Conservation (phyloP, 2,888 invertebrate species). For the Chrysopilus asiliformis region DNA sequence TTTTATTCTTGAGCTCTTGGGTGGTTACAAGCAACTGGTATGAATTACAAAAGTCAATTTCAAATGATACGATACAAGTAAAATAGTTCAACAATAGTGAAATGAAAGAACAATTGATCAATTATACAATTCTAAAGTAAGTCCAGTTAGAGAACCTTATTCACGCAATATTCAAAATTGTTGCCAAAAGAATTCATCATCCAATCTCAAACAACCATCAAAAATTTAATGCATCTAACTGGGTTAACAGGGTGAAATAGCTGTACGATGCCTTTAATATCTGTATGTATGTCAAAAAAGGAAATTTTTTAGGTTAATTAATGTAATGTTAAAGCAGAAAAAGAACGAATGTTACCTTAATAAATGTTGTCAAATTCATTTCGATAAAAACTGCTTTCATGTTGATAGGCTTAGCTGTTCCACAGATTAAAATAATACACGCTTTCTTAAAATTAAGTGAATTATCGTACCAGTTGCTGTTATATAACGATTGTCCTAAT, state of each 20-base stretch:
- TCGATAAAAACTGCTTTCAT: conserved; percentile 7
- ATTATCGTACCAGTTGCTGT: conserved; percentile 7
- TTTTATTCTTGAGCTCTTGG: too few species aligned
- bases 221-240: neutral
- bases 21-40: too few species aligned
- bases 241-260: conserved; percentile 7
- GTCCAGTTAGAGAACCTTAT: too few species aligned
- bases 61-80: too few species aligned
- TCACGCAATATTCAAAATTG: too few species aligned
- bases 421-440: conserved; percentile 7
- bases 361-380: conserved; percentile 9
- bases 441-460: conserved; percentile 1
- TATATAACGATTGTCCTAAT: conserved; percentile 5
- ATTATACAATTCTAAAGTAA: too few species aligned
- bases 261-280: conserved; percentile 10
- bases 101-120: too few species aligned
- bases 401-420: conserved; percentile 5
- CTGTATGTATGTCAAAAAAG: conserved; percentile 2
- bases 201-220: too few species aligned
- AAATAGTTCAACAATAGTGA: too few species aligned
- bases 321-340: neutral
- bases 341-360: conserved; percentile 2
- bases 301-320: neutral
- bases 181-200: too few species aligned
- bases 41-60: too few species aligned